Evolutionary conservation across 2,113 vertebrate genomes (phyloP).

Genomic region (Alectura lathami): DNA sequence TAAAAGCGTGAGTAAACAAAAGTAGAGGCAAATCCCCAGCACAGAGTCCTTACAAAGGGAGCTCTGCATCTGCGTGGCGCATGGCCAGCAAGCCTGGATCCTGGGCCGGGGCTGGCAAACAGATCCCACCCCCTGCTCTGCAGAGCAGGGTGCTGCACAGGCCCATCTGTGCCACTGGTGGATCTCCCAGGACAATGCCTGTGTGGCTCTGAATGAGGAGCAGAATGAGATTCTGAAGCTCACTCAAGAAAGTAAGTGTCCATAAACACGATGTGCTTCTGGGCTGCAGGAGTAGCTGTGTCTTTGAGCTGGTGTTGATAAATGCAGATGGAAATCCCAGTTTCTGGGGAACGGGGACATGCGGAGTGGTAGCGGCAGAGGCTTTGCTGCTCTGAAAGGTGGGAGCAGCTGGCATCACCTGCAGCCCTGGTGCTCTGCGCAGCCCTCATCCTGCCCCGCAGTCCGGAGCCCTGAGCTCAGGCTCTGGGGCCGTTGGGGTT

Average conservation of each 20-base stretch:
- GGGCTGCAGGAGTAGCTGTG: not conserved
- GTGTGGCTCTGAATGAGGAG: not conserved
- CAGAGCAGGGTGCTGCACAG: fast-evolving
- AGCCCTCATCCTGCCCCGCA: not conserved
- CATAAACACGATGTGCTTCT: not conserved
- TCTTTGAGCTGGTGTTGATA: not conserved
- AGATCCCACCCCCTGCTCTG: fast-evolving
- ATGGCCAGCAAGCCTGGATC: not conserved
- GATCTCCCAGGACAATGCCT: not conserved
- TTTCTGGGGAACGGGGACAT: not conserved
- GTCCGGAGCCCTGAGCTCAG: not conserved
- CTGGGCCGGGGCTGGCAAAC: not conserved
- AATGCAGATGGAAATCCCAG: fast-evolving
- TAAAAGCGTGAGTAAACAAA: not conserved
- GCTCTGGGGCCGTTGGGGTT: not conserved
- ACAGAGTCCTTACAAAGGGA: not conserved
- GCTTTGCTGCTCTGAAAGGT: not conserved
- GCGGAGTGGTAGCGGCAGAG: not conserved
- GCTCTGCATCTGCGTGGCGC: not conserved
- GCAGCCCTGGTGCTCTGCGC: not conserved
- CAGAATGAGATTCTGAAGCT: not conserved
- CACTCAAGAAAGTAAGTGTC: not conserved
- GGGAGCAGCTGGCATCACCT: not conserved
- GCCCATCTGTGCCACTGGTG: not conserved
- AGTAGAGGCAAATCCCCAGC: not conserved